phyloP scores from a whole-genome alignment of 2,113 vertebrate genomes.

The Percina caprodes region DNA sequence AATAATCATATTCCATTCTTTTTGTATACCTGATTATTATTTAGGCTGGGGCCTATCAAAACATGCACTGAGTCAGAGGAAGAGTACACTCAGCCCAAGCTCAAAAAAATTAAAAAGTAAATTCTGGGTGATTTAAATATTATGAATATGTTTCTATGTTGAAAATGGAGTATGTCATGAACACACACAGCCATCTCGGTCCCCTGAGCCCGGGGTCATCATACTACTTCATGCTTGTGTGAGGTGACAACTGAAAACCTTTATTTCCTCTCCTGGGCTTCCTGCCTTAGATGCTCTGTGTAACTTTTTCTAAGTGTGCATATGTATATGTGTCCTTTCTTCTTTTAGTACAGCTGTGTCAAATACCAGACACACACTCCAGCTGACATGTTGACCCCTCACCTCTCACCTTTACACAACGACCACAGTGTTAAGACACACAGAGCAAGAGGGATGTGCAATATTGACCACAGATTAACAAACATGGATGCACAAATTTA shows the following conservation, averaged over 20 bases:
- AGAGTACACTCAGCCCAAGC: background rate
- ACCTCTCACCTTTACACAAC: constrained; percentile 78
- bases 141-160: background rate
- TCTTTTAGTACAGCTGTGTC: constrained; percentile 65
- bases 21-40: background rate
- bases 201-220: background rate
- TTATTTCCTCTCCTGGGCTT: background rate
- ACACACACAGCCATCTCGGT: background rate
- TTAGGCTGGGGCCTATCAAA: background rate
- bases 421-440: constrained; percentile 63
- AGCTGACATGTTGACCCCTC: constrained; percentile 80
- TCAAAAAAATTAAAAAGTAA: background rate
- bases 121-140: background rate
- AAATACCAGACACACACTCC: constrained; percentile 82
- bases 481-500: background rate
- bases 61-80: background rate
- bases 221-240: constrained; percentile 5
- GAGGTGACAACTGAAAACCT: background rate
- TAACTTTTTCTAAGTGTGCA: background rate
- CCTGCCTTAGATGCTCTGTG: constrained; percentile 1
- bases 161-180: background rate
- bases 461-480: constrained; percentile 28
- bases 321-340: background rate
- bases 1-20: background rate
- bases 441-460: constrained; percentile 17